phyloP scores from a whole-genome alignment of 2,888 invertebrate species.

The Smittia sp. region DNA sequence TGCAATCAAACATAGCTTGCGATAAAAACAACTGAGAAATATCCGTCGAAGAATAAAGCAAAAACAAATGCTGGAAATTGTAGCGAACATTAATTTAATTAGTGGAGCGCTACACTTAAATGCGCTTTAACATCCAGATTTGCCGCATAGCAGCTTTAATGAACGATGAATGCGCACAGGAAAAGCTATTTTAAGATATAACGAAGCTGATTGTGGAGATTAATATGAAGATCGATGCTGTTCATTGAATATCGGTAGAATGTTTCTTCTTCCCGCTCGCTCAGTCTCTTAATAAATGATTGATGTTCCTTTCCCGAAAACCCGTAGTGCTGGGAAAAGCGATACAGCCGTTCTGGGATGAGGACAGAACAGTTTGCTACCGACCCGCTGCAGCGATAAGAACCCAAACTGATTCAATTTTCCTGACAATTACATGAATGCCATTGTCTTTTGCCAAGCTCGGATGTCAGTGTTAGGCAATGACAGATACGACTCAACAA shows the following conservation, averaged over 20 bases:
- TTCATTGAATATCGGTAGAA: slow-evolving; percentile 23
- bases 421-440: slow-evolving; percentile 36
- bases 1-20: slow-evolving; percentile 34
- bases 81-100: slow-evolving; percentile 15
- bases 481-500: slow-evolving; percentile 28
- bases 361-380: background rate
- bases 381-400: background rate
- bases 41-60: background rate
- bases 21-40: background rate
- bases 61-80: background rate
- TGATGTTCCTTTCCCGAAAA: slow-evolving; percentile 24
- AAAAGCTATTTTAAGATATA: slow-evolving; percentile 9
- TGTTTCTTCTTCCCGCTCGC: background rate
- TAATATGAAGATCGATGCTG: slow-evolving; percentile 31
- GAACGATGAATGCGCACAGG: background rate
- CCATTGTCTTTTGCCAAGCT: slow-evolving; percentile 30
- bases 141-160: background rate
- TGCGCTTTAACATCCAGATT: background rate
- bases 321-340: background rate
- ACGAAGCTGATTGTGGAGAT: background rate
- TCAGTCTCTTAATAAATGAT: slow-evolving; percentile 29
- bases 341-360: background rate
- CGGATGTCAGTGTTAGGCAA: slow-evolving; percentile 29
- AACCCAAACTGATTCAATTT: slow-evolving; percentile 40
- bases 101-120: background rate